Base-by-base conservation (phyloP, 2,888 invertebrate species). In the Drosophila kambysellisi region DNA sequence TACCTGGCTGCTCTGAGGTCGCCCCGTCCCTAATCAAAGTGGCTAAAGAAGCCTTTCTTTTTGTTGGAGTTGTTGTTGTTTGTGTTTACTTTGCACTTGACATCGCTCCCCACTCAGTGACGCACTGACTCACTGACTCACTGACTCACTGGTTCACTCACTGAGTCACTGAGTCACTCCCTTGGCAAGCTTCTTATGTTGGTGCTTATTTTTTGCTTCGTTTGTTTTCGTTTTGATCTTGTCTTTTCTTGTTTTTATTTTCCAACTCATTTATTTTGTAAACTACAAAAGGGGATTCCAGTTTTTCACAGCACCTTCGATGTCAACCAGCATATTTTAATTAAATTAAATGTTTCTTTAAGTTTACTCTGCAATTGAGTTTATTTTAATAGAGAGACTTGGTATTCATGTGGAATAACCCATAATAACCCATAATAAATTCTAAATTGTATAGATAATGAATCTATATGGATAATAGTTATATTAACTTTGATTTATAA, bases 251-350 rank as follows among this genome's bases (percentile, higher is more conserved):
- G 29, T 52, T 56, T 58, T 70, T 46, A 60, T 66, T 59, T 68
- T 58, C 12, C 54, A 48, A 56, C 58, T 79, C 74, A 82, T 89
- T 84, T 84, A 62, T 58, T 80, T 76, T 84, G 80, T 71, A 87
- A 89, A 85, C 82, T 69, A 70, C 65, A 80, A 80, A 78, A 72
- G 68, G 70, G 58, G 39, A 69, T 63, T 59, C 37, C 57, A 53
- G 63, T 63, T 59, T 51, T 41, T 51, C 58, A 61, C 60, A 60
- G 50, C 52, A 25, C 6, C 32, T 37, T 41, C 12, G 0, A 20
- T 17, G 17, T n/a, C 29, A 32, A 17, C 11, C 29, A 8, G 2
- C 46, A 2, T 11, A 12, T 7, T 63, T 51, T n/a, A 50, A 15
- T 63, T 65, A 41, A 6, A 25, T n/a, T 41, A 37, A 32, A 9